Conservation (phyloP, 2,797 vertebrate species). For the Gambusia yucatana region DNA sequence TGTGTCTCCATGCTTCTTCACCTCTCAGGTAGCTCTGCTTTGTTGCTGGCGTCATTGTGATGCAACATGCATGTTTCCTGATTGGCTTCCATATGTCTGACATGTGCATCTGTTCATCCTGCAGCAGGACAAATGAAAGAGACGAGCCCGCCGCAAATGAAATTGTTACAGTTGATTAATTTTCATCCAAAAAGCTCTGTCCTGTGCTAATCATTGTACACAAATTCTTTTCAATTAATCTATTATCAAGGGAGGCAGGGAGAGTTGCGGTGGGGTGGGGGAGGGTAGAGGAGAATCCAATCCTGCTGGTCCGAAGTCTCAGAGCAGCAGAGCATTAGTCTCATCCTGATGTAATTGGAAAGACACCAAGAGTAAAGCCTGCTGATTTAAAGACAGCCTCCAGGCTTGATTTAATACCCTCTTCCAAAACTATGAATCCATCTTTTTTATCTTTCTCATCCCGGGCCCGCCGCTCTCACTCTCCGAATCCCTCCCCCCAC, state of each 20-base stretch:
- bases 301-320: slow-evolving; percentile 70
- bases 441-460: slow-evolving; percentile 71
- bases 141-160: slow-evolving; percentile 22
- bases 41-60: slow-evolving; percentile 6
- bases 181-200: slow-evolving; percentile 56
- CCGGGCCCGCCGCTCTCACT: slow-evolving; percentile 24
- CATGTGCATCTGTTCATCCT: slow-evolving; percentile 25
- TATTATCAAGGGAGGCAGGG: slow-evolving; percentile 68
- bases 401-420: slow-evolving; percentile 79
- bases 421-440: slow-evolving; percentile 77
- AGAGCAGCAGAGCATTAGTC: slow-evolving; percentile 71
- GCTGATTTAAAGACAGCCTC: slow-evolving; percentile 78
- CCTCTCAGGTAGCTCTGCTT: slow-evolving; percentile 20
- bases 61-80: slow-evolving; percentile 18
- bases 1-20: slow-evolving; percentile 8
- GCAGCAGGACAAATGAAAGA: slow-evolving; percentile 31
- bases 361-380: slow-evolving; percentile 78
- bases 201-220: slow-evolving; percentile 74
- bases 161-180: slow-evolving; percentile 69
- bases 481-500: slow-evolving; percentile 49
- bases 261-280: neutral
- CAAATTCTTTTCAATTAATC: slow-evolving; percentile 78
- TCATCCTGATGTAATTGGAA: slow-evolving; percentile 83
- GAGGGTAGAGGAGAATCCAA: slow-evolving; percentile 66
- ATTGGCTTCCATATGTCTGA: slow-evolving; percentile 17